Conservation (phyloP, 1,140 invertebrate species). For the Tetragonula clypearis region DNA sequence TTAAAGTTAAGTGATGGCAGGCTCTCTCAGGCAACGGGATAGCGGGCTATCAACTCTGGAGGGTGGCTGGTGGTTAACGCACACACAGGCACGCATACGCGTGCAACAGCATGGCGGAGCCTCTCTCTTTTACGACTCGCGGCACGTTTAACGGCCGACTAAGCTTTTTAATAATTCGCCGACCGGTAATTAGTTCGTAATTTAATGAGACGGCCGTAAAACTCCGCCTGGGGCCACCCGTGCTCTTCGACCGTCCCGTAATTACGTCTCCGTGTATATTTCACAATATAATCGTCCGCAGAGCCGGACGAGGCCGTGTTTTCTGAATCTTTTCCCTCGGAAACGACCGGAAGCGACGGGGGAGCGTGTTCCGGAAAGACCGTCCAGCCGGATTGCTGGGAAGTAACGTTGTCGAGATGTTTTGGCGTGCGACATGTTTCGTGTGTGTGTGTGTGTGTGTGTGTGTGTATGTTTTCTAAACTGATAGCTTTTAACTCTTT, state of each 20-base stretch:
- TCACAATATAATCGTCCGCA: slow-evolving; percentile 74
- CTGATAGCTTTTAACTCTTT: no score
- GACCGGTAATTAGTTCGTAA: slow-evolving; percentile 79
- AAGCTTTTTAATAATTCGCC: slow-evolving; percentile 80
- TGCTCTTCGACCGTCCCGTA: slow-evolving; percentile 66
- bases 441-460: no score
- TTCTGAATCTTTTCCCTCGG: slow-evolving; percentile 42
- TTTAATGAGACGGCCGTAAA: slow-evolving; percentile 79
- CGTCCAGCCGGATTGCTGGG: not conserved
- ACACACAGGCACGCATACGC: slow-evolving; percentile 5
- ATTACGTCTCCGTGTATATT: slow-evolving; percentile 76
- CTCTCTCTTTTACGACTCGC: slow-evolving; percentile 69
- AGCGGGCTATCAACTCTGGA: slow-evolving; percentile 20
- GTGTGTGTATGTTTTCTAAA: no score
- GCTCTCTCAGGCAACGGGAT: slow-evolving; percentile 14
- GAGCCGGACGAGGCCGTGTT: slow-evolving; percentile 12
- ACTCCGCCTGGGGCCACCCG: slow-evolving; percentile 58
- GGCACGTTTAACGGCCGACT: slow-evolving; percentile 75
- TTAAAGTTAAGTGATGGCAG: not conserved
- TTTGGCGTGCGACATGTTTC: no score
- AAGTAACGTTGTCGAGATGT: not conserved
- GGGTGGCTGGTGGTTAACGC: slow-evolving; percentile 10
- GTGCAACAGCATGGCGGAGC: not conserved
- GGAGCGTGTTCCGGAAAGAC: not conserved
- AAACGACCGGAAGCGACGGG: slow-evolving; percentile 13